Percentiles rank a stretch among this genome's conserved stretches.
Evolutionary conservation across 2,113 vertebrate species (phyloP).

Genomic region (Pristiophorus japonicus): DNA sequence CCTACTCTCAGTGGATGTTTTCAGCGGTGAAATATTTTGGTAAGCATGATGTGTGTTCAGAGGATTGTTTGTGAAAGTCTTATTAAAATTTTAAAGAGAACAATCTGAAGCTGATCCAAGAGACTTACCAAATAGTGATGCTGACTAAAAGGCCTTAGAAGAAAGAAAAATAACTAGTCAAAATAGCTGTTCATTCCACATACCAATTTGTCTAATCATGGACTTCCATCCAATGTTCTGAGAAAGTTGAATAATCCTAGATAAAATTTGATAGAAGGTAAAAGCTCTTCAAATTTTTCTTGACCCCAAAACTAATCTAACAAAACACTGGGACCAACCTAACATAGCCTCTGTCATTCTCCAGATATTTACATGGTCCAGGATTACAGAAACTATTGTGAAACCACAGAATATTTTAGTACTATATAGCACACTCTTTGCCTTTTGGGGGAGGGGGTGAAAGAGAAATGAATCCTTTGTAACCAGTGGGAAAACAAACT

Average conservation of each 20-base stretch:
- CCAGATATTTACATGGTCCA: neutral
- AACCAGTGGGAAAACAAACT: neutral
- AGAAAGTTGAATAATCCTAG: too few species aligned
- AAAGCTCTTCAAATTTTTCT: neutral
- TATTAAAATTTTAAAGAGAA: constrained; percentile 9
- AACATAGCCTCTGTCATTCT: neutral
- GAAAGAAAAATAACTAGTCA: neutral
- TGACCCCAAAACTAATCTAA: neutral
- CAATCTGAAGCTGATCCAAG: neutral
- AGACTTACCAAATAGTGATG: neutral
- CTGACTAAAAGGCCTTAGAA: neutral
- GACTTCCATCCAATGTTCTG: neutral
- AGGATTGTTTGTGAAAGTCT: neutral
- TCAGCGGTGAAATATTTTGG: neutral
- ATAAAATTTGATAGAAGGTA: neutral
- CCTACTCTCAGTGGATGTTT: neutral
- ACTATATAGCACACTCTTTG: neutral
- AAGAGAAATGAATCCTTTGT: neutral
- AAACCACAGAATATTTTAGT: neutral
- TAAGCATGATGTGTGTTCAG: neutral
- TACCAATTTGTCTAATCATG: neutral
- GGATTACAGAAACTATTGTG: neutral
- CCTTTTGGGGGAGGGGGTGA: neutral
- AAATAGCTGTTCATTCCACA: neutral
- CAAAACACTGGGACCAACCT: neutral